Evolutionary conservation across 37 sponge, comb jelly and placozoan species (phyloP).

Genomic region (Cladorhizidae sp.): DNA sequence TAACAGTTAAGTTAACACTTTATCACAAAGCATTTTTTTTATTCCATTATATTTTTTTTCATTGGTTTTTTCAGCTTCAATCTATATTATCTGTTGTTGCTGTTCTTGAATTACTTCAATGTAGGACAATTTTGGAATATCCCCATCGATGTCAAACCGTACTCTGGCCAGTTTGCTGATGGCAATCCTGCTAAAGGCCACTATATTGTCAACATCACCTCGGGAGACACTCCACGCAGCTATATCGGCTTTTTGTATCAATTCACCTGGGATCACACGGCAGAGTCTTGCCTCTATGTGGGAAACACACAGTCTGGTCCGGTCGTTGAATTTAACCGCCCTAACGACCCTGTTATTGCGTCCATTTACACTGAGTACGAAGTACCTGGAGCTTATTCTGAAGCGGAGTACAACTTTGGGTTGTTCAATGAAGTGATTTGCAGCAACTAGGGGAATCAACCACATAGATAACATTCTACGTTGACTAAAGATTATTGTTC

Average conservation of each 20-base stretch:
- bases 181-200: not conserved
- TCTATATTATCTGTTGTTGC: not conserved
- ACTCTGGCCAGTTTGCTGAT: conserved; percentile 2
- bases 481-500: no score
- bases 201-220: conserved; percentile 19
- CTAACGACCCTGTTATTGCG: conserved; percentile 51
- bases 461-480: no score
- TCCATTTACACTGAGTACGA: conserved; percentile 6
- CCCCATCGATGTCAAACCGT: conserved; percentile 42
- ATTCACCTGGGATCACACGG: conserved; percentile 41
- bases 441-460: not conserved
- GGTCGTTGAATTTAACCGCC: conserved; percentile 9
- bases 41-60: not conserved
- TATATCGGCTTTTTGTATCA: conserved; percentile 49
- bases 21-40: not conserved
- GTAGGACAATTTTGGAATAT: conserved; percentile 88
- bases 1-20: no score
- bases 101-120: not conserved
- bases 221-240: not conserved
- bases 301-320: conserved; percentile 60
- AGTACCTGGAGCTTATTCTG: conserved; percentile 3
- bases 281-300: conserved; percentile 48
- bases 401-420: conserved; percentile 15
- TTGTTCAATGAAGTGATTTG: conserved; percentile 17
- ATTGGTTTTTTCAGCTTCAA: not conserved